Evolutionary conservation across 2,797 vertebrate genomes (phyloP), one percentile per base, ranked within the genome.

Genomic region (Esox masquinongy): DNA sequence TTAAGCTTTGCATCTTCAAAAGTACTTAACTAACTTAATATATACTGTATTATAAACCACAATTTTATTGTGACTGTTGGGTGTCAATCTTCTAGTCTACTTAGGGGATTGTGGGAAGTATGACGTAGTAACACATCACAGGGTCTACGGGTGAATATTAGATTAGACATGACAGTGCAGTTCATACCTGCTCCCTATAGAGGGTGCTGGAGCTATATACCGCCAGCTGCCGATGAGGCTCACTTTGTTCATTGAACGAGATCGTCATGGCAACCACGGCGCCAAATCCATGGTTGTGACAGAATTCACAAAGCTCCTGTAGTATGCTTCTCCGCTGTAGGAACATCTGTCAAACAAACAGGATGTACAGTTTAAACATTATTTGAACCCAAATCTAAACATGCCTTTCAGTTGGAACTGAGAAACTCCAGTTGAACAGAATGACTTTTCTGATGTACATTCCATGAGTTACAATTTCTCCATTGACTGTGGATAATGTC

Each of bases 191-290:
- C 9, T 79, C 67, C 7, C 81, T 92, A 72, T 94, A 90, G 0
- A 76, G 70, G 12, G 84, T 77, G 0, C 64, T 79, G 8, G 19
- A 86, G 81, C 94, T 95, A 90, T 93, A 96, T 15, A 96, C 79
- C 0, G 91, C 93, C 0, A 96, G 75, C 15, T 96, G 94, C 14
- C 95, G 85, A 1, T 82, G 85, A 0, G 95, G 95, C 78, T 95
- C 91, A 0, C 91, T 83, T 9, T 22, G 53, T 2, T 90, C 14
- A 0, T 79, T 86, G 31, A 93, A 95, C 50, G 89, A 91, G 77
- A 96, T 94, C 0, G 86, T 90, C 96, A 96, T 96, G 83, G 91
- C 90, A 2, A 96, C 86, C 77, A 96, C 59, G 63, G 81, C 90
- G 0, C 85, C 53, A 3, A 87, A 95, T 74, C 81, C 85, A 26